A percentile compares a stretch with the other conserved stretches of the same genome.
Conservation (phyloP, 2,113 vertebrate species). For the Castor canadensis region DNA sequence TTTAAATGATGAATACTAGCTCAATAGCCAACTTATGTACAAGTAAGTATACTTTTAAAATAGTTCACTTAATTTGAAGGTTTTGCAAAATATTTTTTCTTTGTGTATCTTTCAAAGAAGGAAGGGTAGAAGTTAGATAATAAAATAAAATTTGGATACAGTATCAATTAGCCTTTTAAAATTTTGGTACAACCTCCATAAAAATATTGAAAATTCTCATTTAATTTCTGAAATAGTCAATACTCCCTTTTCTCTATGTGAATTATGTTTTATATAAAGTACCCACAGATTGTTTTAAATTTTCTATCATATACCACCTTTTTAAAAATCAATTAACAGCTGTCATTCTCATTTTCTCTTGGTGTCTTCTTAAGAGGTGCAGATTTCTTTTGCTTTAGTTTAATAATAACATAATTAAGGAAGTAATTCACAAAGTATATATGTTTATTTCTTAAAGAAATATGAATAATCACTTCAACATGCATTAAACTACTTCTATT, state of each 20-base stretch:
- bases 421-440: not conserved
- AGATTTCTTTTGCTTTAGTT: conserved; percentile 21
- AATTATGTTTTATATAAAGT: conserved; percentile 11
- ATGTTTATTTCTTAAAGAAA: not conserved
- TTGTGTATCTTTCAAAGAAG: not conserved
- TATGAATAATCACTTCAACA: not conserved
- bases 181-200: not conserved
- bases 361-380: not conserved
- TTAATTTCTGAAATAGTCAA: conserved; percentile 35
- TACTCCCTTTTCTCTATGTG: not conserved
- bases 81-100: not conserved
- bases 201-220: not conserved
- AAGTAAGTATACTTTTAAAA: not conserved
- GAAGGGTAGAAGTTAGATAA: not conserved
- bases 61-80: not conserved
- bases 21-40: not conserved
- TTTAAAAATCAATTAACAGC: not conserved
- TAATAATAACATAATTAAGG: conserved; percentile 1
- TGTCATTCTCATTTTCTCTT: conserved; percentile 40
- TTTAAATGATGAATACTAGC: not conserved
- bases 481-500: not conserved
- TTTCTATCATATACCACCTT: not conserved
- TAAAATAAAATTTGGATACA: not conserved
- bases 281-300: not conserved
- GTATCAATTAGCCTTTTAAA: too few species aligned